Evolutionary conservation across 2,888 invertebrate genomes (phyloP).

Genomic region (Troilus luridus): DNA sequence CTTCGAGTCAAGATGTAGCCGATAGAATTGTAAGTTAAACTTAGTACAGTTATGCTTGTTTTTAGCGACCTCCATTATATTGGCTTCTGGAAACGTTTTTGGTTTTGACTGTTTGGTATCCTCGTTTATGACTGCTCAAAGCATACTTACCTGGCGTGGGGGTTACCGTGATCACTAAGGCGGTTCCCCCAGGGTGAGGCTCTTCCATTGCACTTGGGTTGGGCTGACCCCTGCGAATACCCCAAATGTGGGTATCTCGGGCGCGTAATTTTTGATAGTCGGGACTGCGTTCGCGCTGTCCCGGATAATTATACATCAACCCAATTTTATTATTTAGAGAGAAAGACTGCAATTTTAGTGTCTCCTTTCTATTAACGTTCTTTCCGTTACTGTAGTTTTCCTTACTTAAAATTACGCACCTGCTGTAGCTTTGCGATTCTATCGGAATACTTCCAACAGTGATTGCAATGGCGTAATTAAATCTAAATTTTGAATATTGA

Average conservation of each 20-base stretch:
- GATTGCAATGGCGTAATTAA: too few species aligned
- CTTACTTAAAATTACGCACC: too few species aligned
- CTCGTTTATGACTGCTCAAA: neutral
- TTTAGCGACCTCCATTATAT: neutral
- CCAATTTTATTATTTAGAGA: too few species aligned
- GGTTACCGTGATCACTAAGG: neutral
- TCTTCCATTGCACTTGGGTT: neutral
- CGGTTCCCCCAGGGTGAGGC: slow-evolving; percentile 1
- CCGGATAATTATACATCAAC: neutral
- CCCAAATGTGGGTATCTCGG: neutral
- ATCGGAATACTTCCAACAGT: too few species aligned
- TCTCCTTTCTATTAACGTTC: too few species aligned
- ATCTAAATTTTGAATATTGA: too few species aligned
- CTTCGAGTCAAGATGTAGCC: neutral
- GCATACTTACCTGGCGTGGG: slow-evolving; percentile 1
- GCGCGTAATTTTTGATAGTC: too few species aligned
- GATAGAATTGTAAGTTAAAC: neutral
- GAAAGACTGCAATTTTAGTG: too few species aligned
- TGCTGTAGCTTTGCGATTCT: too few species aligned
- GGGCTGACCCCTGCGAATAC: slow-evolving; percentile 1
- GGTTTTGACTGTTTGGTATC: neutral
- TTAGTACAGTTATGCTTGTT: neutral
- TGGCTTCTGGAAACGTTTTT: neutral
- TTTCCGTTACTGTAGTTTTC: too few species aligned
- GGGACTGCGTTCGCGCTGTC: neutral